phyloP scores from a whole-genome alignment of 2,113 vertebrate species.

The Nesogale talazaci region DNA sequence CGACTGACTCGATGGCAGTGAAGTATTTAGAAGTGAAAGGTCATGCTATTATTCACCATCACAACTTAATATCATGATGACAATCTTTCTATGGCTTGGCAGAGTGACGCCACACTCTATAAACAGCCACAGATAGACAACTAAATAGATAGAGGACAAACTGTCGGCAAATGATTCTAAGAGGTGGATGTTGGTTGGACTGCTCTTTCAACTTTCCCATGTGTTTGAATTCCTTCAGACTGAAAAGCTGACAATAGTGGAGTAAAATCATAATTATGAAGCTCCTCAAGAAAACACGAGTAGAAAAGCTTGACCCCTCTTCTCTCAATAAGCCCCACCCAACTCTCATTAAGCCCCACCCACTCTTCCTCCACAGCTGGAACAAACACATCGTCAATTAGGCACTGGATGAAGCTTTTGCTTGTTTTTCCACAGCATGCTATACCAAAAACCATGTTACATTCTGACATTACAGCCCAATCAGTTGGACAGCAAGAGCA shows the following conservation, averaged over 20 bases:
- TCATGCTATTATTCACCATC: not conserved
- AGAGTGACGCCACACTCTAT: constrained; percentile 13
- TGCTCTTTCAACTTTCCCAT: not conserved
- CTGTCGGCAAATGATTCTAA: not conserved
- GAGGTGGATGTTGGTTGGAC: not conserved
- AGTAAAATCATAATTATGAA: not conserved
- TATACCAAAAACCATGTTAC: not conserved
- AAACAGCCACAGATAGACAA: not conserved
- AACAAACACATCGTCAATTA: not conserved
- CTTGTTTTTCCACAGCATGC: not conserved
- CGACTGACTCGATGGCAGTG: too few species aligned
- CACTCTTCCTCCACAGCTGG: not conserved
- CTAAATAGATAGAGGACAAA: not conserved
- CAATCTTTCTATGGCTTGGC: not conserved
- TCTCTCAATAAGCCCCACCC: not conserved
- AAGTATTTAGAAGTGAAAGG: not conserved
- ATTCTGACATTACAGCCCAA: not conserved
- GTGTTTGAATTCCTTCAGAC: constrained; percentile 4
- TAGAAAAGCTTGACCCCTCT: not conserved
- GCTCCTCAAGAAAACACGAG: not conserved
- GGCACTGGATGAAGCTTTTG: not conserved
- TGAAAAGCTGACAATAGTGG: not conserved
- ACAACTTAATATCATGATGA: not conserved
- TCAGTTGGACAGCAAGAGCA: not conserved
- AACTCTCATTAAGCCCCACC: not conserved